A percentile compares a stretch with the other conserved stretches of the same genome.
Conservation (phyloP, 2,797 vertebrate species). For the Lutjanus campechanus region DNA sequence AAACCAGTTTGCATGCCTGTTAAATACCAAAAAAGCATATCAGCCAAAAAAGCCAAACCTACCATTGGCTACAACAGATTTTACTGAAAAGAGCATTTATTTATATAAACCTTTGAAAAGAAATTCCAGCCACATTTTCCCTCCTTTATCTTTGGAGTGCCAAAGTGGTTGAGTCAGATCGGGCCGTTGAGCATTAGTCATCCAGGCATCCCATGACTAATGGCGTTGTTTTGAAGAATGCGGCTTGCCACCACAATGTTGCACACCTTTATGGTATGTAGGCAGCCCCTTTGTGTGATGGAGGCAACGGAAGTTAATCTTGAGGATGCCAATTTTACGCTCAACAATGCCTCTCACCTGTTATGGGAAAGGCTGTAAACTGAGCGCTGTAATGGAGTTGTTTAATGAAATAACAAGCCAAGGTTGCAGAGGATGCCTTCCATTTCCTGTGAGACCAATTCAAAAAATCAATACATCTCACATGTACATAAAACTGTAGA, state of each 20-base stretch:
- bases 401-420: conserved; percentile 6
- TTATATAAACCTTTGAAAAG: background rate
- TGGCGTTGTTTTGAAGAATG: conserved; percentile 55
- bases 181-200: conserved; percentile 50
- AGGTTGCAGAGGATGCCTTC: conserved; percentile 17
- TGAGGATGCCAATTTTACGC: conserved; percentile 7
- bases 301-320: conserved; percentile 24
- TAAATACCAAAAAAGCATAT: background rate
- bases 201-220: conserved; percentile 48
- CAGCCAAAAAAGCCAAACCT: background rate
- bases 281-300: conserved; percentile 4
- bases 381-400: background rate
- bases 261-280: conserved; percentile 43
- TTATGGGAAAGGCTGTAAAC: background rate
- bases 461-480: conserved; percentile 8
- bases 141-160: conserved; percentile 16
- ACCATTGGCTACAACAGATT: background rate
- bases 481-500: background rate
- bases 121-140: conserved; percentile 11
- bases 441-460: background rate
- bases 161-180: conserved; percentile 52
- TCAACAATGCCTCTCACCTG: conserved; percentile 8
- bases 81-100: background rate
- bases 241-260: conserved; percentile 26
- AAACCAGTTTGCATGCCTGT: too few species aligned